Evolutionary conservation across 64 coral and sea anemone species (phyloP).

Genomic region (Pachyseris speciosa): DNA sequence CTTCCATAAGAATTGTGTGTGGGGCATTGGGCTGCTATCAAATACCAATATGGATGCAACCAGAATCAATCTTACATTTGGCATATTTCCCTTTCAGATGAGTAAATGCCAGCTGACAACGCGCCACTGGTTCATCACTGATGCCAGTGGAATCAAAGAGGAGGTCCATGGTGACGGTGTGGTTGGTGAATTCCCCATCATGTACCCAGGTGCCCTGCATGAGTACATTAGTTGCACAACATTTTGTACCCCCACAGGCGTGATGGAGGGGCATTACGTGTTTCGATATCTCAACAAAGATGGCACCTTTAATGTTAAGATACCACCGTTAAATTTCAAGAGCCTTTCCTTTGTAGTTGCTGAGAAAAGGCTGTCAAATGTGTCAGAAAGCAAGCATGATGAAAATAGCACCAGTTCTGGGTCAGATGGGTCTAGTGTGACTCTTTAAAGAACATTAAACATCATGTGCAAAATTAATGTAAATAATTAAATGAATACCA

Average conservation of each 20-base stretch:
- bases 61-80: not conserved
- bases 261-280: conserved; percentile 92
- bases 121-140: conserved; percentile 95
- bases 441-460: not conserved
- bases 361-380: conserved; percentile 41
- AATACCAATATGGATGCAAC: no score
- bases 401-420: not conserved
- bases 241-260: conserved; percentile 86
- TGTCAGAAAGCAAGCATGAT: not conserved
- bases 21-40: no score
- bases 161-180: conserved; percentile 92
- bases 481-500: not conserved
- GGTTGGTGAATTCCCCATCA: conserved; percentile 87
- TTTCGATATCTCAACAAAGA: conserved; percentile 73
- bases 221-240: conserved; percentile 98
- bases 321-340: conserved; percentile 88
- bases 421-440: not conserved
- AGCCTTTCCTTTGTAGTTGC: conserved; percentile 83
- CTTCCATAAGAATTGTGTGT: no score
- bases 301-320: conserved; percentile 62
- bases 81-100: conserved; percentile 20
- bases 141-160: conserved; percentile 79
- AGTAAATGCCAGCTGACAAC: conserved; percentile 89
- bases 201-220: conserved; percentile 84
- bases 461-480: not conserved